Evolutionary conservation across 2,113 vertebrate genomes (phyloP).

Genomic region (Rhinogobius similis): DNA sequence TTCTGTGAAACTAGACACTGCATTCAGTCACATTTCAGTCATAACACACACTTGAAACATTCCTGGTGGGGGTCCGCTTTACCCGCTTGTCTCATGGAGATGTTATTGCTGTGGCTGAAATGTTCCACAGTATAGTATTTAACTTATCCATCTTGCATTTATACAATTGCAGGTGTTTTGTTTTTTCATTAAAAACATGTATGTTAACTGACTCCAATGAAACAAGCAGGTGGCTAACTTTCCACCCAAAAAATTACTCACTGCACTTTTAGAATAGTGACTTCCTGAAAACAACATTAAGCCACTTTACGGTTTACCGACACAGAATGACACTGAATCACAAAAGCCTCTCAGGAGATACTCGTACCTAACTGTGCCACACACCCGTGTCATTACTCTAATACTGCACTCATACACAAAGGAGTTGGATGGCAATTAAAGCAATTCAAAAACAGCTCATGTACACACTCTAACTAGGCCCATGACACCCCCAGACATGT

Average conservation of each 20-base stretch:
- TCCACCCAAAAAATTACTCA: neutral
- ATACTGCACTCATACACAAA: constrained; percentile 45
- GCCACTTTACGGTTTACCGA: neutral
- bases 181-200: too few relatives aligned
- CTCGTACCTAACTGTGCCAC: neutral
- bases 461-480: constrained; percentile 59
- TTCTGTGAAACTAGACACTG: too few relatives aligned
- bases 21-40: too few relatives aligned
- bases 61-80: too few relatives aligned
- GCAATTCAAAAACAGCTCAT: constrained; percentile 55
- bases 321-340: neutral
- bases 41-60: too few relatives aligned
- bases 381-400: constrained; percentile 41
- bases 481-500: constrained; percentile 59
- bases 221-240: too few relatives aligned
- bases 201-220: too few relatives aligned
- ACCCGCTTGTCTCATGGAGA: too few relatives aligned
- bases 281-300: neutral
- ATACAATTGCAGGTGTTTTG: too few relatives aligned
- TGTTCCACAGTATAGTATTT: too few relatives aligned
- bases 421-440: constrained; percentile 61
- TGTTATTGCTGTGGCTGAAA: too few relatives aligned
- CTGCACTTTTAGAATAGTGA: neutral
- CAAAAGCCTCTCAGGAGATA: neutral
- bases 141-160: too few relatives aligned